A percentile compares a stretch with the other conserved stretches of the same genome.
phyloP scores from a whole-genome alignment of 2,888 invertebrate genomes.

The Oxycera nigricornis region DNA sequence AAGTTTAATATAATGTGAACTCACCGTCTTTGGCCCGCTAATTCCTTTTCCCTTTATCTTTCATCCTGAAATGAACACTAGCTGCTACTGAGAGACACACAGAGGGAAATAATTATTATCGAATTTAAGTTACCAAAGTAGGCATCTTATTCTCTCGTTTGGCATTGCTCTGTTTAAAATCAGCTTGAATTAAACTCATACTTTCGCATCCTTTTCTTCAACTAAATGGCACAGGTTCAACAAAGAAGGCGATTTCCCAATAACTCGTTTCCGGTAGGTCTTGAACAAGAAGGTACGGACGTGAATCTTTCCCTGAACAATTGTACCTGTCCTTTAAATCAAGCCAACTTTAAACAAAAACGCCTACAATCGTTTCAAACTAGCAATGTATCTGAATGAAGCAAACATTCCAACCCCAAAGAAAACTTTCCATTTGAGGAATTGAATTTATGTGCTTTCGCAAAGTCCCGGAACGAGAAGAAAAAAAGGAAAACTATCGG shows the following conservation, averaged over 20 bases:
- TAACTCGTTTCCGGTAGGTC: no score
- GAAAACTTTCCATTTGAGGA: background rate
- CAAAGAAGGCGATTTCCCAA: no score
- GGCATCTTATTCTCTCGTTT: no score
- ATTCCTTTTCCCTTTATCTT: background rate
- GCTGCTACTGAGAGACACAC: background rate
- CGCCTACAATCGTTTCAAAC: background rate
- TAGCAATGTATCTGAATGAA: background rate
- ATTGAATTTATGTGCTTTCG: background rate
- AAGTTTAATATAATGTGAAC: background rate
- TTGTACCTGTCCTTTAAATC: background rate
- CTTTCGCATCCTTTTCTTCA: no score
- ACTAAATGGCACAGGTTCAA: no score
- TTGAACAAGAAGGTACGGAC: no score
- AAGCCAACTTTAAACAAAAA: background rate
- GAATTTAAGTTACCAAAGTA: no score
- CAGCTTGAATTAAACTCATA: no score
- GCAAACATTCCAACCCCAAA: background rate
- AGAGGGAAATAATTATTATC: background rate
- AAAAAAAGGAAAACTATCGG: constrained; percentile 16
- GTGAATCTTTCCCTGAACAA: no score
- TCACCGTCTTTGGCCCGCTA: background rate
- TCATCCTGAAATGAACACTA: background rate
- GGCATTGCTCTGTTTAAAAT: no score
- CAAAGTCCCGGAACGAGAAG: background rate